Evolutionary conservation across 2,888 invertebrate species (phyloP).

Genomic region (Phlogophora meticulosa): DNA sequence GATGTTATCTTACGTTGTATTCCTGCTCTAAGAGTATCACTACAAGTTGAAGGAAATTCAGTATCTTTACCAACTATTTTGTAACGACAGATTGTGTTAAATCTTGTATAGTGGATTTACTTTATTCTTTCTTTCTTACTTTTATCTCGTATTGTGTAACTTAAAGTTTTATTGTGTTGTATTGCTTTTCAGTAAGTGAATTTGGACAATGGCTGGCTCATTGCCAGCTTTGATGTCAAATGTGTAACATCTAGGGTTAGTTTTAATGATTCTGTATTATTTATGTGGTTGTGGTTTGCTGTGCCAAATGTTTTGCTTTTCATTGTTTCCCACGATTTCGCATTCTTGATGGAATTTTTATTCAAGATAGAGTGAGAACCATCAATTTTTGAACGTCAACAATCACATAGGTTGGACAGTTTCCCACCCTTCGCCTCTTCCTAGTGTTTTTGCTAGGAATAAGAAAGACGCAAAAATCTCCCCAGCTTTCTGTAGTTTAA

Average conservation of each 20-base stretch:
- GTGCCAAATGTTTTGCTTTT: slow-evolving; percentile 26
- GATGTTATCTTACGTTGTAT: too few species aligned
- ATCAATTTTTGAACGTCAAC: too few species aligned
- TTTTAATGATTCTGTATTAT: slow-evolving; percentile 34
- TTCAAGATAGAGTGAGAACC: too few species aligned
- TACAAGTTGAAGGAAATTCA: too few species aligned
- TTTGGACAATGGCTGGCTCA: slow-evolving; percentile 41
- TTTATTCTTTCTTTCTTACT: slow-evolving; percentile 4
- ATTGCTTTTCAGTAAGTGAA: slow-evolving; percentile 31
- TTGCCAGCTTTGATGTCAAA: slow-evolving; percentile 39
- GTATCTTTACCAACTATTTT: not conserved
- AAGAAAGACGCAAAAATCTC: too few species aligned
- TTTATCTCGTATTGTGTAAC: slow-evolving; percentile 10
- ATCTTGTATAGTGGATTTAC: slow-evolving; percentile 4
- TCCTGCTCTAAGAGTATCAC: too few species aligned
- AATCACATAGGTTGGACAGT: too few species aligned
- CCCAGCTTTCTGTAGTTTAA: too few species aligned
- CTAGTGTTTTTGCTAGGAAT: too few species aligned
- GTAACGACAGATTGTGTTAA: not conserved
- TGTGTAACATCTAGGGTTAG: not conserved
- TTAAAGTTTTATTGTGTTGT: slow-evolving; percentile 36
- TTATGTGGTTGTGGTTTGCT: not conserved
- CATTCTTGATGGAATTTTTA: too few species aligned
- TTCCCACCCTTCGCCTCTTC: too few species aligned
- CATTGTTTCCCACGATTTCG: not conserved